These are phyloP conservation scores for Oophaga sylvatica DNA, from an alignment of 2,797 vertebrate genomes.

Conservation along the genomic window DNA sequence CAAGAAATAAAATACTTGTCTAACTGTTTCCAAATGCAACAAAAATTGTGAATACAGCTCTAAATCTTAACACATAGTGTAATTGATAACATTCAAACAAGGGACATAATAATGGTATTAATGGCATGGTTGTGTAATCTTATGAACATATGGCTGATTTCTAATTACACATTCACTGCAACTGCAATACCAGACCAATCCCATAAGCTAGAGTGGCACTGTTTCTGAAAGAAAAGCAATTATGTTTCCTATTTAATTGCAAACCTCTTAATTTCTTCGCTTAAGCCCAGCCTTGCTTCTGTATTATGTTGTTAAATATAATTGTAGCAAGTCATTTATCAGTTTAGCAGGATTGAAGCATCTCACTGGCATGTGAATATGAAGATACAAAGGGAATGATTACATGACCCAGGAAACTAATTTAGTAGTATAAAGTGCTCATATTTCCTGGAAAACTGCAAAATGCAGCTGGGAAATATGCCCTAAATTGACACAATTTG, in stretches of 20 bases:
- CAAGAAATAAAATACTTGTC: too few species aligned
- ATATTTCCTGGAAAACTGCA: background rate
- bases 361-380: background rate
- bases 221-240: background rate
- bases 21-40: too few species aligned
- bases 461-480: background rate
- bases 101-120: too few species aligned
- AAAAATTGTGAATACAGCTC: too few species aligned
- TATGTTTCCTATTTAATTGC: background rate
- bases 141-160: too few species aligned
- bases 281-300: background rate
- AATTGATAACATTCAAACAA: too few species aligned
- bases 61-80: too few species aligned
- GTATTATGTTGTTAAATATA: background rate
- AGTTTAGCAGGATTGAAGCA: background rate
- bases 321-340: background rate
- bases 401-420: background rate
- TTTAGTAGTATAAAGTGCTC: background rate
- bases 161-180: too few species aligned
- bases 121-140: too few species aligned
- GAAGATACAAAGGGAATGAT: background rate
- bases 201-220: background rate
- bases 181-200: too few species aligned
- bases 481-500: slow-evolving; percentile 22
- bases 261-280: background rate